Evolutionary conservation across 2,797 vertebrate genomes (phyloP).

Genomic region (Melanotaenia nigrans): DNA sequence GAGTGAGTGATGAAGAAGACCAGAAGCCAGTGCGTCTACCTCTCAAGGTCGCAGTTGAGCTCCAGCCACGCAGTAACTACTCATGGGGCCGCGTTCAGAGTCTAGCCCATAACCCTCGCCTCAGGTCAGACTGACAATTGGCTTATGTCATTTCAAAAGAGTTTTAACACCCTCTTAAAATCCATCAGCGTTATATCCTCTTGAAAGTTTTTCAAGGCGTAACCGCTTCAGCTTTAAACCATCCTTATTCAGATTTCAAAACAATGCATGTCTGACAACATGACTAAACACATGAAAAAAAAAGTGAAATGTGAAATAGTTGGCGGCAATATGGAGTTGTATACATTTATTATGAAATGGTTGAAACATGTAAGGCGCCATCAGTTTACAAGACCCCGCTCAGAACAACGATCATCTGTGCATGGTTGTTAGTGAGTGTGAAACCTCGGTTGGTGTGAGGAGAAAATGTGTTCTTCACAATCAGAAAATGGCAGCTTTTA

Average conservation of each 20-base stretch:
- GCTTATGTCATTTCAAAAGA: conserved; percentile 2
- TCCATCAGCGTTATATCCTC: background rate
- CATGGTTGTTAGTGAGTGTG: background rate
- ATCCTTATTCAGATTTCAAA: conserved; percentile 11
- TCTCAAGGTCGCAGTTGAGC: conserved; percentile 93
- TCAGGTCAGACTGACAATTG: conserved; percentile 83
- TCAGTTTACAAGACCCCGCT: too few relatives aligned
- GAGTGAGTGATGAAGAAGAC: conserved; percentile 97
- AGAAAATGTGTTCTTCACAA: background rate
- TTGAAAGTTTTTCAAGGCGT: background rate
- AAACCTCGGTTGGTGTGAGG: background rate
- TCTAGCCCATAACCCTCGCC: conserved; percentile 97
- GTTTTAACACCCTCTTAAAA: background rate
- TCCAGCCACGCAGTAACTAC: conserved; percentile 94
- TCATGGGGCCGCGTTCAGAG: conserved; percentile 98
- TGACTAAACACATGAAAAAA: background rate
- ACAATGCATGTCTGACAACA: background rate
- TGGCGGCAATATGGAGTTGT: background rate
- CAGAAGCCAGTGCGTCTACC: conserved; percentile 97
- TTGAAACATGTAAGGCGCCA: background rate
- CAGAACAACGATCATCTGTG: too few relatives aligned
- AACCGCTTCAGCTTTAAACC: conserved; percentile 4
- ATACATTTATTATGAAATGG: background rate
- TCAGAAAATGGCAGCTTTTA: background rate
- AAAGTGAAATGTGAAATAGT: background rate